Percentiles rank a stretch among this genome's conserved stretches.
Evolutionary conservation across 1,140 invertebrate species (phyloP).

Genomic region (Drosophila ercepeae): DNA sequence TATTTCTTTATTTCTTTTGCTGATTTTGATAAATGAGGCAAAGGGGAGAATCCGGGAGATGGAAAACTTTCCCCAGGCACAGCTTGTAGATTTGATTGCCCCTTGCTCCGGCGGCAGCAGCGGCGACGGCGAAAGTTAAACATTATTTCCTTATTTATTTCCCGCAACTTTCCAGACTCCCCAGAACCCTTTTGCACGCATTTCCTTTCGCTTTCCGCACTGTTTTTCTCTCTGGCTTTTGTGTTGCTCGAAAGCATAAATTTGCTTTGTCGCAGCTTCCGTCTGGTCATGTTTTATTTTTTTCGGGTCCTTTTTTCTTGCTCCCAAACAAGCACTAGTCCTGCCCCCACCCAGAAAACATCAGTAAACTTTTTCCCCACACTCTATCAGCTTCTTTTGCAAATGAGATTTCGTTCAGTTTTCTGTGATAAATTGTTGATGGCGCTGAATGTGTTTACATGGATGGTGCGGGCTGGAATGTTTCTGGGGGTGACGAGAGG

Average conservation of each 20-base stretch:
- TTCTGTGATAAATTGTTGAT: constrained; percentile 79
- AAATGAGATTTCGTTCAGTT: constrained; percentile 77
- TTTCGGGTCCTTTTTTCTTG: constrained; percentile 23
- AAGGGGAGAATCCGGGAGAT: constrained; percentile 11
- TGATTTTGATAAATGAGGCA: constrained; percentile 72
- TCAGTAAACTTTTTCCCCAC: constrained; percentile 48
- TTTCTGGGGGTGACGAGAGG: constrained; percentile 22
- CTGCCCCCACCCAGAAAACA: background rate
- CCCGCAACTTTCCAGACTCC: constrained; percentile 41
- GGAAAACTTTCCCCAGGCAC: constrained; percentile 28
- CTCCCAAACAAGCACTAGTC: constrained; percentile 46
- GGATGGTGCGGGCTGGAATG: constrained; percentile 43
- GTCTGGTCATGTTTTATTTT: constrained; percentile 42
- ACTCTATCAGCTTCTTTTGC: constrained; percentile 39
- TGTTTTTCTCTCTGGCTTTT: constrained; percentile 26
- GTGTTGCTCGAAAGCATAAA: constrained; percentile 57
- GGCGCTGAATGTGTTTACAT: constrained; percentile 69
- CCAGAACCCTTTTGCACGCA: constrained; percentile 35
- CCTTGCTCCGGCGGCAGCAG: constrained; percentile 26
- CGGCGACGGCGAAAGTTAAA: constrained; percentile 57
- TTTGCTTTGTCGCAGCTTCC: constrained; percentile 64
- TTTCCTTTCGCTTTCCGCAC: constrained; percentile 27
- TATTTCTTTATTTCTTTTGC: constrained; percentile 49
- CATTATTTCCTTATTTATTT: constrained; percentile 77
- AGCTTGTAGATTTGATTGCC: constrained; percentile 60